phyloP scores from a whole-genome alignment of 1,140 invertebrate genomes.

The Caenorhabditis remanei region DNA sequence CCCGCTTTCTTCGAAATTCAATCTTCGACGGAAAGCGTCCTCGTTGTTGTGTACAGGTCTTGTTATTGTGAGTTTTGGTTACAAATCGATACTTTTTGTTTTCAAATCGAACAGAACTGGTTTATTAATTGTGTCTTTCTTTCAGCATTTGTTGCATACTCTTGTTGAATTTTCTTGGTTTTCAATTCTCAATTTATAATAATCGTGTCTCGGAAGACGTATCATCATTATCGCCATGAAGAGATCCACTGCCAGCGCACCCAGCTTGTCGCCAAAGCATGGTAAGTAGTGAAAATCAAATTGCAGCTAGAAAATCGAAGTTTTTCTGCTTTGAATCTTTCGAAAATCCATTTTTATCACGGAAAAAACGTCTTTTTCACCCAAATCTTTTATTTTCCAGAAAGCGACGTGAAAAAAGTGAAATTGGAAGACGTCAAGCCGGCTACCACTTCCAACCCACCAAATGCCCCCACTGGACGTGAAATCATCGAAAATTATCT shows the following conservation, averaged over 20 bases:
- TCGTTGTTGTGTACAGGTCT: conserved; percentile 36
- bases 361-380: neutral
- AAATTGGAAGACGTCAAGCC: neutral
- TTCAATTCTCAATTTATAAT: neutral
- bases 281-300: neutral
- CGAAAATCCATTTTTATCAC: neutral
- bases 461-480: neutral
- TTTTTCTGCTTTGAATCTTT: neutral
- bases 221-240: neutral
- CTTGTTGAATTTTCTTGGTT: conserved; percentile 9
- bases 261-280: conserved; percentile 11
- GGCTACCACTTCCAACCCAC: neutral
- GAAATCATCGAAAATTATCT: conserved; percentile 35
- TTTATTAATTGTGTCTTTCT: neutral
- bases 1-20: conserved; percentile 4
- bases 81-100: neutral
- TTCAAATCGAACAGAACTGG: neutral
- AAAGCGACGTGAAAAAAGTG: neutral
- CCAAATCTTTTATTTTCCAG: neutral
- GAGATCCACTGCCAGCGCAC: conserved; percentile 16
- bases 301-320: too few species aligned
- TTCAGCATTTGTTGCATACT: neutral
- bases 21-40: neutral
- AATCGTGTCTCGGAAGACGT: neutral
- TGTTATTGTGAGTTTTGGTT: conserved; percentile 38